Percentiles rank a stretch among this genome's conserved stretches.
Evolutionary conservation across 2,888 invertebrate genomes (phyloP).

Genomic region (Penaeus monodon): DNA sequence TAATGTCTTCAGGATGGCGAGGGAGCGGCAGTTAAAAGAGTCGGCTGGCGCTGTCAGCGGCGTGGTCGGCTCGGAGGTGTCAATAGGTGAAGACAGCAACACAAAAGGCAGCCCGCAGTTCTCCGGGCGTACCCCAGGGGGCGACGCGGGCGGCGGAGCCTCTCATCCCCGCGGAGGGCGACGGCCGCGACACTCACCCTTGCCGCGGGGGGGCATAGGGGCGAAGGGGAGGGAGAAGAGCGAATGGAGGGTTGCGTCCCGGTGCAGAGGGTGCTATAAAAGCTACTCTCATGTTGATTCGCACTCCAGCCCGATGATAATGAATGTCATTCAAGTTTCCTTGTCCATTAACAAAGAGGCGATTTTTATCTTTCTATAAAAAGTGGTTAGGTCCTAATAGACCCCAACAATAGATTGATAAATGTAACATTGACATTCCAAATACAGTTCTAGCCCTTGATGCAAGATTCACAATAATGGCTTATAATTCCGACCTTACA

Average conservation of each 20-base stretch:
- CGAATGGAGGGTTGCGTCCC: background rate
- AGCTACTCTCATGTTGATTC: conserved; percentile 60
- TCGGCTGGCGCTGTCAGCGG: conserved; percentile 36
- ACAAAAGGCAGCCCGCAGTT: conserved; percentile 44
- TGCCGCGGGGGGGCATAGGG: background rate
- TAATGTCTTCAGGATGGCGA: background rate
- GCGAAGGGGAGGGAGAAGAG: background rate
- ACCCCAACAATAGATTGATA: conserved; percentile 63
- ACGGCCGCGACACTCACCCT: background rate
- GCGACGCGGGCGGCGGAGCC: background rate
- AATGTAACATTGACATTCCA: conserved; percentile 57
- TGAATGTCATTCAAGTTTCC: conserved; percentile 59
- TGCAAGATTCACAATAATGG: conserved; percentile 28
- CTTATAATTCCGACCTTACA: conserved; percentile 30
- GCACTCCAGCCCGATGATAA: conserved; percentile 55
- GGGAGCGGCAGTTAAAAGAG: conserved; percentile 39
- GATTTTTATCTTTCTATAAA: conserved; percentile 62
- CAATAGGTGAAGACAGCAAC: conserved; percentile 59
- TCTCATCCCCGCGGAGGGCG: conserved; percentile 4
- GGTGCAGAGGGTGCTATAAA: conserved; percentile 28
- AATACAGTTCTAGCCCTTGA: conserved; percentile 28
- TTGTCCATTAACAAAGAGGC: conserved; percentile 63
- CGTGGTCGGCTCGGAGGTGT: conserved; percentile 49
- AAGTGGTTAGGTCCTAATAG: conserved; percentile 61
- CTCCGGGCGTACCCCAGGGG: conserved; percentile 53